These are phyloP conservation scores for Diacarnus erythraeanus DNA, from an alignment of 37 sponge, comb jelly and placozoan species.

Conservation along the genomic window DNA sequence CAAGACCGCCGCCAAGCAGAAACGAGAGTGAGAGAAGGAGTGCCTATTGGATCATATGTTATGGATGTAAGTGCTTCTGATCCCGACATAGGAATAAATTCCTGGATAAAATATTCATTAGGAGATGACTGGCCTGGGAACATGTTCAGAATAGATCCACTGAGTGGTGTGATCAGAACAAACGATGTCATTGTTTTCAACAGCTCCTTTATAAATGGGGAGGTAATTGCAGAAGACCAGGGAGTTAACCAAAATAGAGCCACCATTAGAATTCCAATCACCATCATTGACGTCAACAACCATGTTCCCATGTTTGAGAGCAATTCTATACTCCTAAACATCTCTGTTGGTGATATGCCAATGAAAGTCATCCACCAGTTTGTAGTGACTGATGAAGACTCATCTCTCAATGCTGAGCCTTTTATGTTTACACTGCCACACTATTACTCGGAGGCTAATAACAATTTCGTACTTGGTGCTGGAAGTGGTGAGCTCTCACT, in stretches of 20 bases:
- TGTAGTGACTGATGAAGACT: slow-evolving; percentile 27
- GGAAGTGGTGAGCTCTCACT: neutral
- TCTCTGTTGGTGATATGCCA: neutral
- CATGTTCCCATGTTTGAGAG: slow-evolving; percentile 46
- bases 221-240: slow-evolving; percentile 41
- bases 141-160: slow-evolving; percentile 33
- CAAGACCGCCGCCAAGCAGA: neutral
- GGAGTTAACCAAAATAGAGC: slow-evolving; percentile 7
- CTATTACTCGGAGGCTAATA: slow-evolving; percentile 20
- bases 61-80: slow-evolving; percentile 32
- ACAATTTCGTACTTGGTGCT: slow-evolving; percentile 3
- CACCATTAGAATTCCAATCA: neutral
- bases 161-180: slow-evolving; percentile 42
- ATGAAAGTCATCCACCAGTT: neutral
- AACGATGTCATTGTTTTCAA: neutral
- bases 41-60: slow-evolving; percentile 15
- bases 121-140: slow-evolving; percentile 7
- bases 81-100: slow-evolving; percentile 33
- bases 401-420: neutral
- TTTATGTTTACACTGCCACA: slow-evolving; percentile 22
- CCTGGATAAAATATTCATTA: slow-evolving; percentile 32
- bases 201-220: neutral
- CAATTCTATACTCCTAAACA: neutral
- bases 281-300: slow-evolving; percentile 43
- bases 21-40: slow-evolving; percentile 1